These are phyloP conservation scores for Drosophila affinis DNA, from an alignment of 2,888 invertebrate species.

Conservation along the genomic window DNA sequence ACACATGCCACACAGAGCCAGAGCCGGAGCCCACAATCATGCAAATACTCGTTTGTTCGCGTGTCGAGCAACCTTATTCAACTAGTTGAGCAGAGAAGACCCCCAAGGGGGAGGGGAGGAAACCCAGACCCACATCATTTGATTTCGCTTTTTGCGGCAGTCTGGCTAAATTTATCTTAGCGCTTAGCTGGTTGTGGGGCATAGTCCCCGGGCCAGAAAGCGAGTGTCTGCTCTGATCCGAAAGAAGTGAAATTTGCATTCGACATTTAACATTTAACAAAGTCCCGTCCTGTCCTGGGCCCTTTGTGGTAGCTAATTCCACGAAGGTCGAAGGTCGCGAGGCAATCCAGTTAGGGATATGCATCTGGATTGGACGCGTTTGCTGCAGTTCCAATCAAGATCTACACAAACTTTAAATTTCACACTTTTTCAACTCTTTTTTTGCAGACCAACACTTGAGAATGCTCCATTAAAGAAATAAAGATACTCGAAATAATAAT, in stretches of 20 bases:
- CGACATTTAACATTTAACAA: slow-evolving; percentile 61
- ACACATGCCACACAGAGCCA: slow-evolving; percentile 45
- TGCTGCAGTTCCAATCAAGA: slow-evolving; percentile 23
- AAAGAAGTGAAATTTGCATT: slow-evolving; percentile 68
- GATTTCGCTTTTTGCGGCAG: slow-evolving; percentile 56
- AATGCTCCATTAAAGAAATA: slow-evolving; percentile 53
- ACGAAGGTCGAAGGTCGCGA: slow-evolving; percentile 62
- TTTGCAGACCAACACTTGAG: slow-evolving; percentile 69
- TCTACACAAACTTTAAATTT: slow-evolving; percentile 25
- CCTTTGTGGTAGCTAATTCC: neutral
- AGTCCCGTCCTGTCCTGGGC: slow-evolving; percentile 24
- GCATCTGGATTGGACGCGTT: slow-evolving; percentile 44
- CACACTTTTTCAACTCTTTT: slow-evolving; percentile 13
- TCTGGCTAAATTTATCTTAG: slow-evolving; percentile 29
- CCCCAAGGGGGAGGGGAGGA: neutral
- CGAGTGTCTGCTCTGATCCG: slow-evolving; percentile 51
- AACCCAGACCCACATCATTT: slow-evolving; percentile 28
- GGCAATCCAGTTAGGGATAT: slow-evolving; percentile 75
- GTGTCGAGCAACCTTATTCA: slow-evolving; percentile 57
- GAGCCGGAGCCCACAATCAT: neutral
- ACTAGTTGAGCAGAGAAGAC: slow-evolving; percentile 61
- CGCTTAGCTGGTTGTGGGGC: neutral
- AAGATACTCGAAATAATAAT: slow-evolving; percentile 1
- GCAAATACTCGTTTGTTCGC: slow-evolving; percentile 48
- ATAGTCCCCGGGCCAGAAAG: slow-evolving; percentile 24